These are phyloP conservation scores for Venustoraphidia nigricollis DNA, from an alignment of 2,888 invertebrate genomes.

Conservation along the genomic window DNA sequence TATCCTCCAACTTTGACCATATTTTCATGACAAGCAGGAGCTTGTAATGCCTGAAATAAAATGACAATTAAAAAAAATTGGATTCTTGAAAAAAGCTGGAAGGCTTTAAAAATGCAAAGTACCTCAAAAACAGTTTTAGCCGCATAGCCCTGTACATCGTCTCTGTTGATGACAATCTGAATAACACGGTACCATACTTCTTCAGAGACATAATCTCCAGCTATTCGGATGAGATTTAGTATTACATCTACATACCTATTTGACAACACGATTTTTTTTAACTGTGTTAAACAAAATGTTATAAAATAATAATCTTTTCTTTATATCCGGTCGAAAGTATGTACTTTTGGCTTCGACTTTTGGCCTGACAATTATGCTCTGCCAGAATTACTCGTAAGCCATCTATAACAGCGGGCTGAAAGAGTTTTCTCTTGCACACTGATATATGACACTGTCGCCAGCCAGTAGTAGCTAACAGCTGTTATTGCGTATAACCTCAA, in stretches of 20 bases:
- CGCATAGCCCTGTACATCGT: conserved; percentile 99
- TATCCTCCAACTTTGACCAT: conserved; percentile 99
- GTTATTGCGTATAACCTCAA: no score
- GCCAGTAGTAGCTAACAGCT: no score
- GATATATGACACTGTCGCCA: no score
- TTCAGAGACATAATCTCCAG: conserved; percentile 98
- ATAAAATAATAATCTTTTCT: not conserved
- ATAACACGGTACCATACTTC: conserved; percentile 99
- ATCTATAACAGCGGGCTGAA: no score
- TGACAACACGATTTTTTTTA: conserved; percentile 4
- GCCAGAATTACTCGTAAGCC: no score
- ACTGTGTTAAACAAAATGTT: conserved; percentile 1
- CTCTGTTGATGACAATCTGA: conserved; percentile 97
- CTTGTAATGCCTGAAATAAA: conserved; percentile 65
- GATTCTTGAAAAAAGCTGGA: conserved; percentile 1
- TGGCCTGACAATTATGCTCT: no score
- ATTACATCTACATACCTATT: conserved; percentile 79
- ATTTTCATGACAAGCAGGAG: conserved; percentile 98
- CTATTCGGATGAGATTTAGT: conserved; percentile 94
- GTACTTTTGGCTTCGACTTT: no score
- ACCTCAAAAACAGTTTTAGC: conserved; percentile 98
- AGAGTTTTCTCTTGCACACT: no score
- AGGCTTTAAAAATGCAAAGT: conserved; percentile 3
- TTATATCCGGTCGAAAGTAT: no score
- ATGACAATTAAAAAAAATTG: conserved; percentile 4